Evolutionary conservation across 92 coral and sea anemone genomes (phyloP), one percentile per base, ranked within the genome.

Genomic region (Galaxea fascicularis): DNA sequence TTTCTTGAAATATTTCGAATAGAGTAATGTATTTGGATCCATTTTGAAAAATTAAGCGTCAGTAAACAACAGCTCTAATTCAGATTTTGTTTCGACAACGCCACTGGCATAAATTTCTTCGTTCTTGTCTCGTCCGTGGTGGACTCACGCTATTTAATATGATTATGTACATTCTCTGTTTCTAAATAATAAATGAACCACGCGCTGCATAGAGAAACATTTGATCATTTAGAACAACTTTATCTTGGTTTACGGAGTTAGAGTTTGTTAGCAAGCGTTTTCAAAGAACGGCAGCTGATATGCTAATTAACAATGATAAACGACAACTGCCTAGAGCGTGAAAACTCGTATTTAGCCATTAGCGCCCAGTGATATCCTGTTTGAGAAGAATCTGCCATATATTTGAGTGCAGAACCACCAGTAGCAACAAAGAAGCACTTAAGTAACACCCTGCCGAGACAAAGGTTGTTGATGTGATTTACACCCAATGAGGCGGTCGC

Each of bases 281-380:
- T 30, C 14, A 29, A 77, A 41, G 21, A 31, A 20, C 20, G 6
- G 35, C 78, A 58, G 78, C 56, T 82, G 78, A 57, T 31, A 51
- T 82, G 70, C 53, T 57, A 68, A 56, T 71, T 31, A 35, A 20
- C 26, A 29, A 41, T 81, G 20, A 63, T 27, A 65, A 78, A 25
- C 20, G 45, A 46, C 14, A 46, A 46, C 26, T 46, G 22, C 86
- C 78, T 41, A 6, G 54, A 62, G 58, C 45, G 78, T 56, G 41
- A 41, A 17, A 71, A 59, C 27, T 28, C n/a, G 59, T 76, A 70
- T 82, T 56, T 52, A 28, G 46, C 78, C 86, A 70, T 82, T 70
- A 82, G 56, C 73, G 70, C 59, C 56, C 4, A 11, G 53, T 49
- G 20, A 82, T 29, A 82, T 82, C 86, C 86, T 82, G 86, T 28